Evolutionary conservation across 2,113 vertebrate genomes (phyloP).

Genomic region (Sterrhoptilus dennistouni): DNA sequence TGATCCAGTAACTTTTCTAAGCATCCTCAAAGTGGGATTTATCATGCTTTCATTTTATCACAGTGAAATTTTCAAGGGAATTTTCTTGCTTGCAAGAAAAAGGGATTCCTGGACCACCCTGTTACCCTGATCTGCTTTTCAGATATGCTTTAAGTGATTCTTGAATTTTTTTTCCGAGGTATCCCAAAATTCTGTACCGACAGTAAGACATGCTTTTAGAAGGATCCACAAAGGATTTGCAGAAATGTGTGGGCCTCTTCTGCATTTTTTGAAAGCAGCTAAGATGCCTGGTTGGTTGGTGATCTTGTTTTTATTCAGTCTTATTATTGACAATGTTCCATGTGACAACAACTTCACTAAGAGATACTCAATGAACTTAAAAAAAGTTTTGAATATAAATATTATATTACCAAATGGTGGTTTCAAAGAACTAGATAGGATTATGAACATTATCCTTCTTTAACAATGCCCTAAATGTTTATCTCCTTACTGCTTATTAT

Average conservation of each 20-base stretch:
- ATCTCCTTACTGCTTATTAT: slow-evolving; percentile 73
- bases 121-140: background rate
- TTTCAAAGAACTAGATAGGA: slow-evolving; percentile 76
- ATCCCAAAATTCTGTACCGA: background rate
- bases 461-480: slow-evolving; percentile 80
- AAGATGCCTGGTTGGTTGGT: background rate
- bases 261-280: background rate
- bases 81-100: background rate
- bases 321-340: slow-evolving; percentile 35
- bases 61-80: background rate
- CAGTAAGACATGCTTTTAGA: background rate
- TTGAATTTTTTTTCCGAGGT: background rate
- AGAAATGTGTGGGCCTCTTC: background rate
- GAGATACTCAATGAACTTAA: slow-evolving; percentile 60
- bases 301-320: slow-evolving; percentile 31
- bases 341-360: slow-evolving; percentile 16
- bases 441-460: slow-evolving; percentile 80
- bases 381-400: slow-evolving; percentile 68
- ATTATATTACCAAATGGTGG: slow-evolving; percentile 68
- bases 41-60: background rate
- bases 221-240: background rate
- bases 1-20: background rate
- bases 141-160: background rate
- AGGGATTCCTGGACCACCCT: accelerated
- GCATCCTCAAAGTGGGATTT: background rate